Percentiles rank a stretch among this genome's conserved stretches.
These are phyloP conservation scores for Lumbricus terrestris DNA, from an alignment of 2,888 invertebrate species.

Conservation along the genomic window DNA sequence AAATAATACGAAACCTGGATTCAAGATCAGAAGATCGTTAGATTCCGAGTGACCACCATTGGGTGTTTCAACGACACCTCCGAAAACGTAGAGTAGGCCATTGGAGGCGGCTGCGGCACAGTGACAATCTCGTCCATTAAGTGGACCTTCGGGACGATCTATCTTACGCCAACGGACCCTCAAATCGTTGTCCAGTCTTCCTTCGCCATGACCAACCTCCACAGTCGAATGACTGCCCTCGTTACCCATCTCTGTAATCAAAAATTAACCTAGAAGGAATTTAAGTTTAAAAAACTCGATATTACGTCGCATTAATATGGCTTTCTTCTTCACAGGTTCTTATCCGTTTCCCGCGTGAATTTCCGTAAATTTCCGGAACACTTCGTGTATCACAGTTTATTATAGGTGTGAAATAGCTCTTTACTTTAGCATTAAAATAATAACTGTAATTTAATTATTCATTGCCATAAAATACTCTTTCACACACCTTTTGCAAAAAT, in stretches of 20 bases:
- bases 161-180: conserved; percentile 33
- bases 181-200: conserved; percentile 35
- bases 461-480: neutral
- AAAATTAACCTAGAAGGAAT: neutral
- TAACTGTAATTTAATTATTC: neutral
- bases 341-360: neutral
- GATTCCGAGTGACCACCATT: conserved; percentile 43
- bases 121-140: conserved; percentile 50
- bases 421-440: neutral
- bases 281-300: neutral
- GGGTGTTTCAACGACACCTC: conserved; percentile 49
- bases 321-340: neutral
- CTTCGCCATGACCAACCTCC: conserved; percentile 24
- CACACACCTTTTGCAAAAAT: neutral
- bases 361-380: neutral
- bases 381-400: neutral
- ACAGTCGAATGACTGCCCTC: conserved; percentile 33
- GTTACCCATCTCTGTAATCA: conserved; percentile 33
- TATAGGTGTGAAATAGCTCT: neutral
- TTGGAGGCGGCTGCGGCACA: conserved; percentile 46
- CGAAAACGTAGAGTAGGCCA: conserved; percentile 49
- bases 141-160: conserved; percentile 22
- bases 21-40: conserved; percentile 50
- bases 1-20: conserved; percentile 45
- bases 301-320: neutral